Percentiles rank a stretch among this genome's conserved stretches.
Conservation (phyloP, 2,888 invertebrate genomes). For the Papilio gigon region DNA sequence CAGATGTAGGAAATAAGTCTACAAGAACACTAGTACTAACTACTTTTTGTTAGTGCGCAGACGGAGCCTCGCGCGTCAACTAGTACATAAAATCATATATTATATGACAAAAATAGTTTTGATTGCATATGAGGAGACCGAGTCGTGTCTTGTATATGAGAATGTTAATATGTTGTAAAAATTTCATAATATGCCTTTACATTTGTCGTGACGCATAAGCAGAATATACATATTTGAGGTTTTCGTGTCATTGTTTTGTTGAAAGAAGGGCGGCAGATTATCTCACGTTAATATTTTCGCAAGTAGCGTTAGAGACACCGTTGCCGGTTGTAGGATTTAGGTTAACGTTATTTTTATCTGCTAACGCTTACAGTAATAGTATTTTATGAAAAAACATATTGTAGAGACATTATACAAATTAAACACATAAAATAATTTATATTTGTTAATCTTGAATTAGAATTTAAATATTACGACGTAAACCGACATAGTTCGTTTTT, state of each 20-base stretch:
- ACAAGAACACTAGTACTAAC: no score
- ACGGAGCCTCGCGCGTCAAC: no score
- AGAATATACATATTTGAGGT: background rate
- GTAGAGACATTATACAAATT: no score
- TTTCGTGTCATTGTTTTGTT: slow-evolving; percentile 13
- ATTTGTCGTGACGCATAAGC: slow-evolving; percentile 5
- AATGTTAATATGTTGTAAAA: slow-evolving; percentile 9
- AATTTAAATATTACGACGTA: no score
- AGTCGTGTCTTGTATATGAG: background rate
- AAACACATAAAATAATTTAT: no score
- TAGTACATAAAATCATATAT: no score
- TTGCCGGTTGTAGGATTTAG: slow-evolving; percentile 44
- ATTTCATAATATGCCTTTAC: slow-evolving; percentile 12
- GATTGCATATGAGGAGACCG: background rate
- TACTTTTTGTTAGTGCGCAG: no score
- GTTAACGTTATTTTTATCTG: slow-evolving; percentile 44
- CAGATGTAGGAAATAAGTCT: no score
- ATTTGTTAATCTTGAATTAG: no score
- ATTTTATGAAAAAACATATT: slow-evolving; percentile 42
- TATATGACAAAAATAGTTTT: no score
- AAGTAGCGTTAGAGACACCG: slow-evolving; percentile 48
- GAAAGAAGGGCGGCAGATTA: slow-evolving; percentile 32
- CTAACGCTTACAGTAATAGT: slow-evolving; percentile 38
- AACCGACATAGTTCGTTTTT: no score
- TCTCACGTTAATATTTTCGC: slow-evolving; percentile 42